Evolutionary conservation across 2,888 invertebrate species (phyloP), one percentile per base, ranked within the genome.

Genomic region (Drosophila longiperda): DNA sequence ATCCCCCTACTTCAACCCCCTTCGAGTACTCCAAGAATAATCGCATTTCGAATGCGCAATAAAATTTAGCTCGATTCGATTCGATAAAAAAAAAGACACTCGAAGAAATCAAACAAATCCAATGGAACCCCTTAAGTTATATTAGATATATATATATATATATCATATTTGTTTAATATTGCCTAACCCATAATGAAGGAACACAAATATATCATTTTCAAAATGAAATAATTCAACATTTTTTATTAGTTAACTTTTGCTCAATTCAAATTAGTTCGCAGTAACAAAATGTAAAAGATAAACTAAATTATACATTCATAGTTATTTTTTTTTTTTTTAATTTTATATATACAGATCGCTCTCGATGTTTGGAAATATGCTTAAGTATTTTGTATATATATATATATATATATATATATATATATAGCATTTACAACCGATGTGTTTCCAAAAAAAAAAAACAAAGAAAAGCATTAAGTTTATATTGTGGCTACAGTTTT

Each of bases 201-300:
- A 54, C 4, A 7, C 45, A 40, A 45, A 17, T 9, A 20, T 52
- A 53, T 78, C 83, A 85, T 79, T 87, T 85, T 85, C 80, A 80
- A 83, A 83, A 82, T 87, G 72, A 87, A 83, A 87, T 80, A 80
- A 80, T 82, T 83, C 83, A 83, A 83, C 83, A 83, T 60, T 66
- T 63, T 83, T 83, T 84, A 83, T 83, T 87, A 82, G 82, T 87
- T 75, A 77, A 76, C 66, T 72, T 65, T 67, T 52, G 71, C 63
- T 77, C 70, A 70, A 74, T 81, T 80, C 86, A 83, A 76, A 79
- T 83, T 81, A 79, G 64, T 82, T 83, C 73, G 45, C 87, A 77
- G 77, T 83, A 86, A 83, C 83, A 83, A 84, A 86, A 83, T 66
- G 54, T 70, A 85, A 73, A 64, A 64, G 59, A 72, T 76, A 23